Conservation (phyloP, 2,113 vertebrate genomes). For the Malurus melanocephalus region DNA sequence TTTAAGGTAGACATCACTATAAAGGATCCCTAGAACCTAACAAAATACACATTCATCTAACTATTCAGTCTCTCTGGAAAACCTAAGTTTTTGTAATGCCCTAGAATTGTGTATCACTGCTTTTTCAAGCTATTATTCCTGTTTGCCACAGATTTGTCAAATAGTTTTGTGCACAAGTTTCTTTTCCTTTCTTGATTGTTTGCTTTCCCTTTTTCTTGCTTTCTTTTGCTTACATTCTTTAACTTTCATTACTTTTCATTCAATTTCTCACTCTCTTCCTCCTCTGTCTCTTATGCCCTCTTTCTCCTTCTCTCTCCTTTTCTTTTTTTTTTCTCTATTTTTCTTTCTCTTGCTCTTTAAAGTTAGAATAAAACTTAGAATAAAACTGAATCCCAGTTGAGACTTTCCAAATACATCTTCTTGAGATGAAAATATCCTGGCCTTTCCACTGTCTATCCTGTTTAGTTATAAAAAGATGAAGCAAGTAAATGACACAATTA, state of each 20-base stretch:
- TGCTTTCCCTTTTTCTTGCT: background rate
- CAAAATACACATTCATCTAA: background rate
- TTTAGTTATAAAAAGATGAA: background rate
- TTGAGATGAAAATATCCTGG: background rate
- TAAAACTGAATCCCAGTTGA: background rate
- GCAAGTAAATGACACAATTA: background rate
- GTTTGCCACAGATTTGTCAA: background rate
- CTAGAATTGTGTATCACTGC: background rate
- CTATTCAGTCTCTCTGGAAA: background rate
- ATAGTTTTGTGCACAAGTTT: background rate
- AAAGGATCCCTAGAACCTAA: background rate
- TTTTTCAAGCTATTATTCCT: background rate
- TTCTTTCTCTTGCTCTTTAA: background rate
- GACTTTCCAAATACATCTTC: background rate
- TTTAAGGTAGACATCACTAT: background rate
- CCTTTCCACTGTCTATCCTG: background rate
- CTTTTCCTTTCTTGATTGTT: background rate
- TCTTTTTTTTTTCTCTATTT: background rate
- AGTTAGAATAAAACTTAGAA: background rate
- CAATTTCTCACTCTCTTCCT: background rate
- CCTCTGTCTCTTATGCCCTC: rapidly evolving
- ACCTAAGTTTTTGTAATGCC: background rate
- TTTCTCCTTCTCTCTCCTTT: background rate
- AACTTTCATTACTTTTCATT: background rate
- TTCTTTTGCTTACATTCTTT: background rate